These are phyloP conservation scores for Melipona bicolor DNA, from an alignment of 2,888 invertebrate genomes.

Conservation along the genomic window DNA sequence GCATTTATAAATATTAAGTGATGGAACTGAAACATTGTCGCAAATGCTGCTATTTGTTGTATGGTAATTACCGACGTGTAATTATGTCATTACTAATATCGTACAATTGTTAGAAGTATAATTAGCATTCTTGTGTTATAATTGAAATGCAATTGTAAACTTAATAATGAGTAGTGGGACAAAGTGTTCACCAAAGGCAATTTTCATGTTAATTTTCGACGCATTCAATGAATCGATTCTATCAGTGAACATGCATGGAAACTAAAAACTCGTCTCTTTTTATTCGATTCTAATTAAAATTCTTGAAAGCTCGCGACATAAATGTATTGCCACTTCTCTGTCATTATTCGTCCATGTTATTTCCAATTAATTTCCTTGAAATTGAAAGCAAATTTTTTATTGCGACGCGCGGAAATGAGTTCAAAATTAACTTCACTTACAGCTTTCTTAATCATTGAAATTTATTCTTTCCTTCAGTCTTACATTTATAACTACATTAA, in stretches of 20 bases:
- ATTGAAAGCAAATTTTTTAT: background rate
- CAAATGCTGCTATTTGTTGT: background rate
- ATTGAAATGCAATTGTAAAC: conserved; percentile 4
- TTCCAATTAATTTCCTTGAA: conserved; percentile 19
- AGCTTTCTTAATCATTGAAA: background rate
- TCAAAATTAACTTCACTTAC: background rate
- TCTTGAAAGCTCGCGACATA: background rate
- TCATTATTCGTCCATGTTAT: conserved; percentile 11
- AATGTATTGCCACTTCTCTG: conserved; percentile 5
- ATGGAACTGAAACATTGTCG: background rate
- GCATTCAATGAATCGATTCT: background rate
- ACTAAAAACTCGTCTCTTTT: conserved; percentile 11
- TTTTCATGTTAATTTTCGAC: conserved; percentile 16
- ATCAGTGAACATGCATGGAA: conserved; percentile 2
- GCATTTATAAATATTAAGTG: background rate
- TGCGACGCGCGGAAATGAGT: background rate
- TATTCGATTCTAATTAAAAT: conserved; percentile 22
- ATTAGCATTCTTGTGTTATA: background rate
- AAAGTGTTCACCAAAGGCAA: background rate
- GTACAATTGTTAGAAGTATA: background rate
- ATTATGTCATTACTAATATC: background rate
- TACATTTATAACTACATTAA: background rate
- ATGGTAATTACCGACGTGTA: background rate
- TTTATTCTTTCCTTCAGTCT: background rate
- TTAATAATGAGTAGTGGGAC: background rate